A percentile compares a stretch with the other conserved stretches of the same genome.
phyloP scores from a whole-genome alignment of 2,888 invertebrate genomes.

The Mythimna vitellina region DNA sequence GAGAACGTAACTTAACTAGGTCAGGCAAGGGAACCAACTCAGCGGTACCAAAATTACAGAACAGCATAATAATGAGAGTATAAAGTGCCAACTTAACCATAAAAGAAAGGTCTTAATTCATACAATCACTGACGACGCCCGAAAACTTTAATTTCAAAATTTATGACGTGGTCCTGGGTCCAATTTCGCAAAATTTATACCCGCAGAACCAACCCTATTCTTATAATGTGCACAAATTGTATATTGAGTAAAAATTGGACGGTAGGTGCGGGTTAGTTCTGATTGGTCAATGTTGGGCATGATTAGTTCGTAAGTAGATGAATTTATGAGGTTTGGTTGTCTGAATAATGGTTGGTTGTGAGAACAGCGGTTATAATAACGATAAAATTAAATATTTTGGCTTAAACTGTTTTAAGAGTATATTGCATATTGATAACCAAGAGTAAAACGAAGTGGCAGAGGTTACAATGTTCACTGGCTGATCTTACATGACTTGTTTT shows the following conservation, averaged over 20 bases:
- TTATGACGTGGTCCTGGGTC: conserved; percentile 75
- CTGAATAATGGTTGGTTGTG: conserved; percentile 12
- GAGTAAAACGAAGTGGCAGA: not conserved
- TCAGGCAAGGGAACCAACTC: conserved; percentile 59
- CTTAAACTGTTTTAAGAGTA: not conserved
- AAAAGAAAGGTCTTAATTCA: conserved; percentile 66
- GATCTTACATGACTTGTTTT: too few relatives aligned
- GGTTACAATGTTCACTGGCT: not conserved
- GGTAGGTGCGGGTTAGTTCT: conserved; percentile 61
- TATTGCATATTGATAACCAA: not conserved
- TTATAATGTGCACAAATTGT: conserved; percentile 72
- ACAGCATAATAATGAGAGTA: conserved; percentile 69
- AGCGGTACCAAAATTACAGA: conserved; percentile 75
- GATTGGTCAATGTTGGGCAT: conserved; percentile 50
- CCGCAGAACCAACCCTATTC: conserved; percentile 73
- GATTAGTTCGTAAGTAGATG: conserved; percentile 62
- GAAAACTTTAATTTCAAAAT: conserved; percentile 74
- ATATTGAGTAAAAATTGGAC: conserved; percentile 57
- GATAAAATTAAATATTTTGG: not conserved
- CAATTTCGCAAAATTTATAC: conserved; percentile 82
- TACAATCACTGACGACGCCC: conserved; percentile 63
- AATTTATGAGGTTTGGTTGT: conserved; percentile 43
- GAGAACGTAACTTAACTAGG: conserved; percentile 57
- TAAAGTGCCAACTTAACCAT: conserved; percentile 67
- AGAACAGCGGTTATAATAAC: conserved; percentile 10